Conservation (phyloP, 2,888 invertebrate species). For the Pantelozetes paolii region DNA sequence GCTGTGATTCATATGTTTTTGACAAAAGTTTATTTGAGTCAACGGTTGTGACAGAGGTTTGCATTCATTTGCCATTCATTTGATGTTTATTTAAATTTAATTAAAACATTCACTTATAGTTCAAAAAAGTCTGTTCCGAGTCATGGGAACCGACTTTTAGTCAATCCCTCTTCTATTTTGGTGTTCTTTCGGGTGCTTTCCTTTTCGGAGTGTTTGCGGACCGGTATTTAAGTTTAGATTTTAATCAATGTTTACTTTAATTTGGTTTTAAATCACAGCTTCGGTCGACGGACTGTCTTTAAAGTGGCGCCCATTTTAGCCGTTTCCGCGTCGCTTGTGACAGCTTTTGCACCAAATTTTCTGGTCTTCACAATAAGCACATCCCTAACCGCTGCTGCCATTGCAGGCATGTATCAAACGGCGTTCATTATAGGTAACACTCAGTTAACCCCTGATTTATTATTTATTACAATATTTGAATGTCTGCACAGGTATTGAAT, state of each 20-base stretch:
- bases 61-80: neutral
- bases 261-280: conserved; percentile 24
- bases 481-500: conserved; percentile 18
- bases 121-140: conserved; percentile 31
- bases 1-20: conserved; percentile 29
- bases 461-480: neutral
- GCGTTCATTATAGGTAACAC: conserved; percentile 34
- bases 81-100: neutral
- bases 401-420: conserved; percentile 36
- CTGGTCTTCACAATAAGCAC: conserved; percentile 2
- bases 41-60: conserved; percentile 37
- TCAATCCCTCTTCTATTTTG: conserved; percentile 38
- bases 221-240: neutral
- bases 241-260: neutral
- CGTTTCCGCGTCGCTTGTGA: neutral
- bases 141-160: conserved; percentile 35
- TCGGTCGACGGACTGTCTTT: conserved; percentile 15
- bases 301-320: neutral
- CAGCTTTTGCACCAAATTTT: conserved; percentile 24
- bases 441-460: neutral
- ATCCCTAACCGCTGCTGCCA: conserved; percentile 23
- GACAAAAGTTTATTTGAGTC: conserved; percentile 1
- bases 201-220: conserved; percentile 37
- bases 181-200: conserved; percentile 34
- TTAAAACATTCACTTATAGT: conserved; percentile 5